Percentiles rank a stretch among this genome's conserved stretches.
Evolutionary conservation across 2,113 vertebrate genomes (phyloP).

Genomic region (Pituophis catenifer): DNA sequence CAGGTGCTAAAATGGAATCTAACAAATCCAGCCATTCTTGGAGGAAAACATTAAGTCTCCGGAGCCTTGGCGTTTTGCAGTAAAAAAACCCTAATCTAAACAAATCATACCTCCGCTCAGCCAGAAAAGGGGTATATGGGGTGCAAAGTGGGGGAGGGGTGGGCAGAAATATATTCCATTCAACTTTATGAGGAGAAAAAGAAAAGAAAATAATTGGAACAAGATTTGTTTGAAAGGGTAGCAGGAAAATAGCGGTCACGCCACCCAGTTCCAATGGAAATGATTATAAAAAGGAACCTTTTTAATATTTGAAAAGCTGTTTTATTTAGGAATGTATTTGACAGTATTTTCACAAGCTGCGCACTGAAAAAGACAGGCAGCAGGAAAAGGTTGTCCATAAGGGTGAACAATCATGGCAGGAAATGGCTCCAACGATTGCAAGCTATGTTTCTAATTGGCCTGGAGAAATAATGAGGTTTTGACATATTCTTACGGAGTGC

Average conservation of each 20-base stretch:
- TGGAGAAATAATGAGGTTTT: slow-evolving; percentile 45
- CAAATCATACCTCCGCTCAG: slow-evolving; percentile 73
- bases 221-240: slow-evolving; percentile 75
- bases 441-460: slow-evolving; percentile 39
- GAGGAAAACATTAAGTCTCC: slow-evolving; percentile 65
- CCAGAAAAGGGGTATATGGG: slow-evolving; percentile 51
- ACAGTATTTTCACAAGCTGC: slow-evolving; percentile 57
- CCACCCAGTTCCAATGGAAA: slow-evolving; percentile 71
- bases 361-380: slow-evolving; percentile 27
- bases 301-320: slow-evolving; percentile 74
- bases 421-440: slow-evolving; percentile 32
- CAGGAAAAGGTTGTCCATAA: not conserved
- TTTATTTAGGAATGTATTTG: slow-evolving; percentile 73
- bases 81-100: slow-evolving; percentile 78
- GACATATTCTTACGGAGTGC: slow-evolving; percentile 1
- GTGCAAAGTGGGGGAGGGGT: not conserved
- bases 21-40: slow-evolving; percentile 67
- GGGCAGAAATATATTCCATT: slow-evolving; percentile 72
- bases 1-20: slow-evolving; percentile 57
- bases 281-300: slow-evolving; percentile 57
- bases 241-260: slow-evolving; percentile 75
- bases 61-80: slow-evolving; percentile 59
- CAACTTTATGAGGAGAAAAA: slow-evolving; percentile 69
- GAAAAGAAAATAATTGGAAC: slow-evolving; percentile 77
- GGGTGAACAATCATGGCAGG: slow-evolving; percentile 38